Conservation (phyloP, 2,888 invertebrate species). For the Taphrorychus bicolor region DNA sequence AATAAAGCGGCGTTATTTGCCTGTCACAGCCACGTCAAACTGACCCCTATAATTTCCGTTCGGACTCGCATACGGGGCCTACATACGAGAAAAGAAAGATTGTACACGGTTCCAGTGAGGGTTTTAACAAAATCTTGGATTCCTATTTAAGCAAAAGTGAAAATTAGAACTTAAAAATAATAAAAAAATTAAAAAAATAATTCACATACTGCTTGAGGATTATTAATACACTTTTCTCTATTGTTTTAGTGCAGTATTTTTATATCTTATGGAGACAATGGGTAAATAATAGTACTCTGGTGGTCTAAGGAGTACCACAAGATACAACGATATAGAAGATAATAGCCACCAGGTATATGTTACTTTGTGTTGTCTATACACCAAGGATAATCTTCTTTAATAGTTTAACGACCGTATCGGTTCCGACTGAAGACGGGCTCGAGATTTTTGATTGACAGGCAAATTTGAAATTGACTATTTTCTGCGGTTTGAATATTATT, state of each 20-base stretch:
- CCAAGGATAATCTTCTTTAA: constrained; percentile 32
- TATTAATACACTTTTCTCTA: too few species aligned
- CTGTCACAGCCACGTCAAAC: constrained; percentile 58
- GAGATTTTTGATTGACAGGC: constrained; percentile 43
- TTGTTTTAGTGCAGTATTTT: too few species aligned
- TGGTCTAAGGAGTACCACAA: background rate
- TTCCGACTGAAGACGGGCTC: constrained; percentile 27
- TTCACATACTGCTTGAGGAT: too few species aligned
- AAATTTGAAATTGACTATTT: constrained; percentile 33
- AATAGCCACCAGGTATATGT: background rate
- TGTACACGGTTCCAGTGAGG: too few species aligned
- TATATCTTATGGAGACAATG: too few species aligned
- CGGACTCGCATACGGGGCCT: background rate
- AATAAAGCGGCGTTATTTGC: constrained; percentile 51
- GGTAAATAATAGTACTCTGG: background rate
- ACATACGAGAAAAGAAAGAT: background rate
- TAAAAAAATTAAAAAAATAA: too few species aligned
- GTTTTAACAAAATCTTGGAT: too few species aligned
- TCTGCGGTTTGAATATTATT: constrained; percentile 23
- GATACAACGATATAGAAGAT: background rate
- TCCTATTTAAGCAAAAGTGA: too few species aligned
- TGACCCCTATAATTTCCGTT: constrained; percentile 57
- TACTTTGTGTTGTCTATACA: background rate
- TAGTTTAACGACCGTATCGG: constrained; percentile 46
- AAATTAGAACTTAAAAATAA: too few species aligned